These are phyloP conservation scores for Drosophila kikkawai DNA, from an alignment of 1,140 invertebrate genomes.

Conservation along the genomic window DNA sequence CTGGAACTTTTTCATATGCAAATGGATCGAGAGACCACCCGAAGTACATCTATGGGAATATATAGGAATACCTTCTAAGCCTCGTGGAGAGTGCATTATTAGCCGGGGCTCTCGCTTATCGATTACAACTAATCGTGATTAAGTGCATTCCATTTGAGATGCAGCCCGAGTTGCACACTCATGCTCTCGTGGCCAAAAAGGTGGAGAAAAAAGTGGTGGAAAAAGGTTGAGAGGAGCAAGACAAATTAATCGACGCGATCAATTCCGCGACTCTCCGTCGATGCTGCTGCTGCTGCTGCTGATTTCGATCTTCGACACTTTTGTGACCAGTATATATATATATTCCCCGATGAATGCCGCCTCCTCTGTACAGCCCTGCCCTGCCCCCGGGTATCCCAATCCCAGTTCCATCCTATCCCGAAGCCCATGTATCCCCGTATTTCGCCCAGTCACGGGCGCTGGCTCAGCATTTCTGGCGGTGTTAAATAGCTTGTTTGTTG, in stretches of 20 bases:
- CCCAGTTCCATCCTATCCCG: background rate
- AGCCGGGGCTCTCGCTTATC: constrained; percentile 65
- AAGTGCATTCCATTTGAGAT: constrained; percentile 83
- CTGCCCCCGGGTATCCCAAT: constrained; percentile 3
- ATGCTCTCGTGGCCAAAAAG: constrained; percentile 44
- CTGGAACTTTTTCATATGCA: constrained; percentile 75
- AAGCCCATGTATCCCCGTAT: constrained; percentile 34
- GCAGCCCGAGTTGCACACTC: constrained; percentile 81
- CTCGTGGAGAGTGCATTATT: constrained; percentile 47
- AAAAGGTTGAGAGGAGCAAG: constrained; percentile 47
- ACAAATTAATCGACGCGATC: constrained; percentile 85
- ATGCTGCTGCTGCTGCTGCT: constrained; percentile 46
- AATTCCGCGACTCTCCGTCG: constrained; percentile 68
- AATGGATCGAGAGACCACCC: constrained; percentile 69
- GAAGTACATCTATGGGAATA: constrained; percentile 33
- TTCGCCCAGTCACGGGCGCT: constrained; percentile 65
- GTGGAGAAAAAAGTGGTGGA: background rate
- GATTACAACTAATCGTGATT: constrained; percentile 85
- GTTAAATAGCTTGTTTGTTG: constrained; percentile 83
- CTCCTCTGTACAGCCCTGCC: background rate
- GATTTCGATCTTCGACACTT: constrained; percentile 84
- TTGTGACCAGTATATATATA: constrained; percentile 52
- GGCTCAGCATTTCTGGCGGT: constrained; percentile 75
- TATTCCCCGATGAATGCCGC: constrained; percentile 8
- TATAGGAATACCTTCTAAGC: constrained; percentile 28